Percentiles rank a stretch among this genome's conserved stretches.
These are phyloP conservation scores for Cataglyphis hispanica DNA, from an alignment of 1,140 invertebrate genomes.

Conservation along the genomic window DNA sequence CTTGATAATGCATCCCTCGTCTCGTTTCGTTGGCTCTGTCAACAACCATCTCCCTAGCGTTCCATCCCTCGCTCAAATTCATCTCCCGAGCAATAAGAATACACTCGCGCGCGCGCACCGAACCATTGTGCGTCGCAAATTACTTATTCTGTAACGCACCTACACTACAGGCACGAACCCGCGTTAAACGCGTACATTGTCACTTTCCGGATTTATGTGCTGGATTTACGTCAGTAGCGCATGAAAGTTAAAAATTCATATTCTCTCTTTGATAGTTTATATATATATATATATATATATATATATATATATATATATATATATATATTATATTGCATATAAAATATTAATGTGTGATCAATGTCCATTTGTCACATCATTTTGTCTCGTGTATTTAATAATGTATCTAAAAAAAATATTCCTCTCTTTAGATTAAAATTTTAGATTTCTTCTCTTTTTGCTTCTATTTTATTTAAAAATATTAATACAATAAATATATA, in stretches of 20 bases:
- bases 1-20: conserved; percentile 53
- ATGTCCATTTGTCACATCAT: too few relatives aligned
- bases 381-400: too few relatives aligned
- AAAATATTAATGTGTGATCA: too few relatives aligned
- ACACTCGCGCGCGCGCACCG: neutral
- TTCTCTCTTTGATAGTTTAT: too few relatives aligned
- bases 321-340: too few relatives aligned
- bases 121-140: conserved; percentile 35
- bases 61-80: conserved; percentile 13
- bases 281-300: too few relatives aligned
- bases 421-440: too few relatives aligned
- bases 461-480: too few relatives aligned
- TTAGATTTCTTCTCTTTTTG: too few relatives aligned
- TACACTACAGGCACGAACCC: neutral
- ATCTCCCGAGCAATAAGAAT: conserved; percentile 53
- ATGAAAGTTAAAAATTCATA: neutral
- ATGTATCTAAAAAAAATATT: too few relatives aligned
- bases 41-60: conserved; percentile 33
- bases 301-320: too few relatives aligned
- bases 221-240: neutral
- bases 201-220: neutral
- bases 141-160: neutral
- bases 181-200: conserved; percentile 16
- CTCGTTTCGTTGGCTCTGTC: conserved; percentile 47
- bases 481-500: too few relatives aligned